Evolutionary conservation across 2,888 invertebrate genomes (phyloP), one percentile per base, ranked within the genome.

Genomic region (Drosophila atroscutellata): DNA sequence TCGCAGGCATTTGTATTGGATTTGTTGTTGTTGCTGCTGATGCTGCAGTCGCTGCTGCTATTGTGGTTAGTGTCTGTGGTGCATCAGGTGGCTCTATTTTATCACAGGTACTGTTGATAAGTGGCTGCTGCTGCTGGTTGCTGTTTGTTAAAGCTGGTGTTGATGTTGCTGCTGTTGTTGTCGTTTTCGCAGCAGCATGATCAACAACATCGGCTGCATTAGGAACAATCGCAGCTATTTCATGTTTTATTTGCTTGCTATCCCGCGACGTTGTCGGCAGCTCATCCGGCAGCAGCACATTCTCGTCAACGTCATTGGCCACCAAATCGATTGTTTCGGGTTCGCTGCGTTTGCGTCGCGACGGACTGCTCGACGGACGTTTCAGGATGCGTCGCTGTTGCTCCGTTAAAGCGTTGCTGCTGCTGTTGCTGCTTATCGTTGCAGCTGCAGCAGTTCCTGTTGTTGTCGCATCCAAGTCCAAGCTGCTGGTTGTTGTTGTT

Each of bases 61-160:
- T 54, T 63, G 66, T 70, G 60, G 60, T 68, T 39, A 71, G 45
- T 68, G 58, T 66, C 70, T 66, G 65, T 68, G 69, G 65, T 68
- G 67, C 72, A 68, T 81, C 81, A 77, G 85, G 77, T 77, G 83
- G 80, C 75, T 89, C 86, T 74, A 81, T 85, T 88, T 85, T 92
- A 92, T 90, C 91, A 92, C 92, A 92, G 92, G 92, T 92, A 92
- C 92, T 92, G 81, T 92, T 92, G 83, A 91, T 90, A 86, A 86
- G 64, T 77, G 78, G 81, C 83, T 84, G 85, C 65, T 72, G 83
- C 45, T 45, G 45, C 45, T 45, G 45, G 15, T 2, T 45, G 70
- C 75, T 81, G 58, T 73, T 67, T 72, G 63, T 73, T 72, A 66
- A 62, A 56, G 76, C 45, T 61, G 39, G 39, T 50, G 34, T 36